Base-by-base conservation (phyloP, 1,140 invertebrate species). In the Drosophila tsacasi region DNA sequence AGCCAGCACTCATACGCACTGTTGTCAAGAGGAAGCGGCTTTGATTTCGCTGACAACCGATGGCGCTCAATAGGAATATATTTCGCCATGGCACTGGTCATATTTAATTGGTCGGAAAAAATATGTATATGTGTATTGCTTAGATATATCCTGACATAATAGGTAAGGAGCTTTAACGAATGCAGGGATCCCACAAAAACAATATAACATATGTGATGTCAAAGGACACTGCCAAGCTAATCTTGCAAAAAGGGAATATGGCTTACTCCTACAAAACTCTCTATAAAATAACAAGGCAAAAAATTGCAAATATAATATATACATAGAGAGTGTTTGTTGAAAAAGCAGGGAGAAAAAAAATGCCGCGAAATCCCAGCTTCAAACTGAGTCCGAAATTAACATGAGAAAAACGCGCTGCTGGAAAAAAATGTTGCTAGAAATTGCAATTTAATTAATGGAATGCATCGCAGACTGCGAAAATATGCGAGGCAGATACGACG, bases 361-460 rank as follows among this genome's bases (percentile, higher is more conserved):
- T 10, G 15, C 42, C 13, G 49, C 49, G 19, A 55, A 63, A 64
- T 71, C 47, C 42, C 23, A 39, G 46, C 42, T 55, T 17, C 30
- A 17, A 39, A 62, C 76, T 68, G 75, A 80, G 55, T 85, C 50
- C 64, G 42, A 81, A 81, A 85, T 79, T 72, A 82, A 86, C 69
- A 79, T 71, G 58, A 52, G 21, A 68, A 68, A 69, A 69, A 54
- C 17, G 37, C 10, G 55, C 17, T 49, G 44, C 40, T 42, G 3
- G 21, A 35, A 25, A 54, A 85, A 81, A 81, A 74, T 54, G 44
- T 73, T 50, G 57, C 83, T 72, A 65, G 58, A 84, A 87, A 87
- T 83, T 71, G 67, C 79, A 80, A 87, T 86, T 86, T 86, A 86
- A 86, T 86, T 86, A 86, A 86, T 87, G 67, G 66, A 86, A 87